Base-by-base conservation (phyloP, 1,140 invertebrate genomes). In the Subanguina moxae region DNA sequence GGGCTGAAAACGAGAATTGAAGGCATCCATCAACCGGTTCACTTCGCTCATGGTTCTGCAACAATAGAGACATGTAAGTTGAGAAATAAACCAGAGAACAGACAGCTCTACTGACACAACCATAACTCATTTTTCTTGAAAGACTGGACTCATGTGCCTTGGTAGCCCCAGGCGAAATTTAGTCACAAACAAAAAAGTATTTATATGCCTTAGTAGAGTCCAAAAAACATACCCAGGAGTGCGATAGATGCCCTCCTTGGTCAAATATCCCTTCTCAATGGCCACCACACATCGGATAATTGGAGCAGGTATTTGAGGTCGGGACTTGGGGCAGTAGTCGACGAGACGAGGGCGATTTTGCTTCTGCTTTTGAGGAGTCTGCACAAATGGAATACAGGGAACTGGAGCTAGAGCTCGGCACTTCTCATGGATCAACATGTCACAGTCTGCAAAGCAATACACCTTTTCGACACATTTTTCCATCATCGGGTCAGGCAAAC, bases 221-320 rank as follows among this genome's bases (percentile, higher is more conserved):
- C n/a, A 45, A 58, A 58, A 87, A 38, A 90, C 89, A 5, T 89
- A 88, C 19, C 93, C 93, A 64, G 90, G 89, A 42, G 94, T 87
- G 62, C 94, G 87, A 84, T 97, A 97, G 0, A 97, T 84, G 1
- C 94, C 94, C 30, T 90, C 87, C 85, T 93, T 91, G 5, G 83
- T 87, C 17, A 96, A 84, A 0, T 87, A 93, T 30, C 91, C 84
- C 1, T 88, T 85, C 86, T 97, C 94, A 38, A 97, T 88, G 84
- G 95, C 93, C 77, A 92, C 92, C 8, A 94, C 88, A 82, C 93
- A 96, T 82, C 96, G 92, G 45, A 96, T 89, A 70, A 97, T 87
- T 0, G 97, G 80, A 1, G 90, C 90, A 11, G 94, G 94, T 46
- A 97, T 89, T 90, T 94, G 92, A 1, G 94, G 94, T 25, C 90